Evolutionary conservation across 1,140 invertebrate genomes (phyloP).

Genomic region (Pseudomyrmex dendroicus): DNA sequence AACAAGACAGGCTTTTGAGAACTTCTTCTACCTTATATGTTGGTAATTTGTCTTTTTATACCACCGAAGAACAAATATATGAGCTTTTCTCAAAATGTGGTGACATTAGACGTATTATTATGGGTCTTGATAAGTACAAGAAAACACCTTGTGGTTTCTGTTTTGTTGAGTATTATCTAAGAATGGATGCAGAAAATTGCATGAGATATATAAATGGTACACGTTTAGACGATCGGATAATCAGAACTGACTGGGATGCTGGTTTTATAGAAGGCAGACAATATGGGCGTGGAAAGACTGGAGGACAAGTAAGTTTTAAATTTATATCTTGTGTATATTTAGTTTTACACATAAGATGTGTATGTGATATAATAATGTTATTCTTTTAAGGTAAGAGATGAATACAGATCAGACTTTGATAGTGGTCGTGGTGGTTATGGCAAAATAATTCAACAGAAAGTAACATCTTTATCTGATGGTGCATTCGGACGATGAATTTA

Average conservation of each 20-base stretch:
- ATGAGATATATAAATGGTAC: constrained; percentile 99
- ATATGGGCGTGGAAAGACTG: constrained; percentile 98
- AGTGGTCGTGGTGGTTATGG: constrained; percentile 98
- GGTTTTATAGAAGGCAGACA: constrained; percentile 99
- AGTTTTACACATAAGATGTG: background rate
- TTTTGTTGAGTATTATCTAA: constrained; percentile 98
- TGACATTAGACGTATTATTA: constrained; percentile 97
- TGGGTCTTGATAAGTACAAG: constrained; percentile 99
- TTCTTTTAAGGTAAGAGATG: constrained; percentile 95
- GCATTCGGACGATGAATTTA: constrained; percentile 71
- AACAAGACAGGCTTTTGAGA: constrained; percentile 94
- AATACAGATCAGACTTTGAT: constrained; percentile 99
- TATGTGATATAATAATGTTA: background rate
- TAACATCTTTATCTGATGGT: constrained; percentile 80
- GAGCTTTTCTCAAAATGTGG: constrained; percentile 98
- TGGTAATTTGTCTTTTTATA: constrained; percentile 99
- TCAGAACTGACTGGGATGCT: constrained; percentile 99
- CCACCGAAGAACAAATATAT: constrained; percentile 99
- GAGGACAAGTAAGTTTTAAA: constrained; percentile 93
- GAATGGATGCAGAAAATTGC: constrained; percentile 95
- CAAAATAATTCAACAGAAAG: constrained; percentile 95
- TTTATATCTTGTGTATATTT: constrained; percentile 24
- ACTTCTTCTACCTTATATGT: constrained; percentile 96
- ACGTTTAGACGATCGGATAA: constrained; percentile 97
- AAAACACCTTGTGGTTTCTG: constrained; percentile 99